Percentiles rank a stretch among this genome's conserved stretches.
Evolutionary conservation across 2,888 invertebrate species (phyloP).

Genomic region (Allophyes oxyacanthae): DNA sequence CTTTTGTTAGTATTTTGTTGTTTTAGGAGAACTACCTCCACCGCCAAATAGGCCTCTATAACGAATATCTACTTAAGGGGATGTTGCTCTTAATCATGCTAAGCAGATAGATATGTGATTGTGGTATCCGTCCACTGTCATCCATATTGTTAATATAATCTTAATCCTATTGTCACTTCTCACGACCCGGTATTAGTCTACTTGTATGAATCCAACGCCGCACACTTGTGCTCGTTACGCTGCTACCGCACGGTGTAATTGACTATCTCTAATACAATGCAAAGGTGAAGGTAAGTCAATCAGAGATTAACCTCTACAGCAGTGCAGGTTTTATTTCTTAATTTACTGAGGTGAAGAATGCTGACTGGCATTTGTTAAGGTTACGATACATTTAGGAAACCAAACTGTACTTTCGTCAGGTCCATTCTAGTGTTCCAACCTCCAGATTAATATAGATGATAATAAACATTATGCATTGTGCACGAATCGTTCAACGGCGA

Average conservation of each 20-base stretch:
- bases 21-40: too few relatives aligned
- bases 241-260: conserved; percentile 15
- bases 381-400: conserved; percentile 18
- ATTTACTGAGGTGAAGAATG: conserved; percentile 36
- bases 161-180: conserved; percentile 10
- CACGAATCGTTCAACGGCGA: conserved; percentile 58
- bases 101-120: conserved; percentile 1
- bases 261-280: conserved; percentile 20
- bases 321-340: conserved; percentile 21
- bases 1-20: too few relatives aligned
- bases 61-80: too few relatives aligned
- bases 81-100: too few relatives aligned
- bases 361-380: conserved; percentile 30
- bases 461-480: conserved; percentile 67
- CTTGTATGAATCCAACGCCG: too few relatives aligned
- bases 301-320: conserved; percentile 3
- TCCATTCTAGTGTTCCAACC: conserved; percentile 24
- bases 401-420: conserved; percentile 27
- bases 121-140: background rate
- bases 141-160: conserved; percentile 7
- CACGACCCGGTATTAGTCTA: conserved; percentile 12
- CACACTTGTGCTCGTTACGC: too few relatives aligned
- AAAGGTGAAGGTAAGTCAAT: conserved; percentile 31
- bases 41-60: too few relatives aligned
- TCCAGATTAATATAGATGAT: conserved; percentile 64